These are phyloP conservation scores for Drosophila subquinaria DNA, from an alignment of 2,888 invertebrate genomes.

Conservation along the genomic window DNA sequence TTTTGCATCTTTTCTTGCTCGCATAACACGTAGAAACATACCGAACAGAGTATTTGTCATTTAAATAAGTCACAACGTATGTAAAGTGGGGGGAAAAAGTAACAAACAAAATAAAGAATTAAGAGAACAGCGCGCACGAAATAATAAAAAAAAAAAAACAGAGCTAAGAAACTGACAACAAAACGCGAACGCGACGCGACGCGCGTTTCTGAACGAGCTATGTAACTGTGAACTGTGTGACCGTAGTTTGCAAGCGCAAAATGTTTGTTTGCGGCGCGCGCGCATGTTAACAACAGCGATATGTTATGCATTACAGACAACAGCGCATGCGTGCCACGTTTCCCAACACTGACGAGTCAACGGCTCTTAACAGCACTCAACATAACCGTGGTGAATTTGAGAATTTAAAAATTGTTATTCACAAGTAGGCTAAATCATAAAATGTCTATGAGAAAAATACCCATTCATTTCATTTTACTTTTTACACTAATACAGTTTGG, in stretches of 20 bases:
- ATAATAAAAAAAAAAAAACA: slow-evolving; percentile 26
- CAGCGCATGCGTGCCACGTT: slow-evolving; percentile 69
- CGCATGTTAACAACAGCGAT: slow-evolving; percentile 50
- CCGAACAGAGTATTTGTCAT: slow-evolving; percentile 37
- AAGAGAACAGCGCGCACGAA: slow-evolving; percentile 44
- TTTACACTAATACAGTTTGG: slow-evolving; percentile 1
- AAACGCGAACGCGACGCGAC: slow-evolving; percentile 68
- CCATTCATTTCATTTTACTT: neutral
- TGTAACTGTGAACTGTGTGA: slow-evolving; percentile 52
- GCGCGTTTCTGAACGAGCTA: slow-evolving; percentile 69
- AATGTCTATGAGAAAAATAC: neutral
- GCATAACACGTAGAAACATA: slow-evolving; percentile 29
- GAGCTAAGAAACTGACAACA: slow-evolving; percentile 62
- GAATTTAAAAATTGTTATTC: neutral
- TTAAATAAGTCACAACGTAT: slow-evolving; percentile 24
- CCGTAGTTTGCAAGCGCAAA: slow-evolving; percentile 44
- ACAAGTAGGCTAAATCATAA: neutral
- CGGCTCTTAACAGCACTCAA: slow-evolving; percentile 27
- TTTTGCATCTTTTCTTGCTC: slow-evolving; percentile 22
- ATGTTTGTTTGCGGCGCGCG: slow-evolving; percentile 46
- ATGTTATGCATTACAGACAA: slow-evolving; percentile 45
- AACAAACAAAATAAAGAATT: slow-evolving; percentile 28
- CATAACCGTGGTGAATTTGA: slow-evolving; percentile 7
- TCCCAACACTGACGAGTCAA: slow-evolving; percentile 44
- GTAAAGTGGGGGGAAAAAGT: slow-evolving; percentile 15